A percentile compares a stretch with the other conserved stretches of the same genome.
phyloP scores from a whole-genome alignment of 2,797 vertebrate species.

The Onychomys leucogaster region DNA sequence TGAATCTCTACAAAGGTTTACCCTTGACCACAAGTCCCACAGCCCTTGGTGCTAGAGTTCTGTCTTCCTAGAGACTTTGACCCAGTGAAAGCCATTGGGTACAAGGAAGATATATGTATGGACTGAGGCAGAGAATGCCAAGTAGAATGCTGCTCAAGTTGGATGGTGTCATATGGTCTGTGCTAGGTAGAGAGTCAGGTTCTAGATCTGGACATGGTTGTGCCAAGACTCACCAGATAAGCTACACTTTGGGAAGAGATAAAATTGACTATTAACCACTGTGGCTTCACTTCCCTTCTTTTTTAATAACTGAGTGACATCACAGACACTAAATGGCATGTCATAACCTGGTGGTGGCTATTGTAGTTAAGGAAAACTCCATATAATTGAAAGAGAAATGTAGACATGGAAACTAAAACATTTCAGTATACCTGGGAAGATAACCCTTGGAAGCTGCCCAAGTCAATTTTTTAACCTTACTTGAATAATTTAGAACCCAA shows the following conservation, averaged over 20 bases:
- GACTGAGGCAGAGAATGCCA: not conserved
- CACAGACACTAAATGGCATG: not conserved
- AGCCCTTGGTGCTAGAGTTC: not conserved
- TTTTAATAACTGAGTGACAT: constrained; percentile 22
- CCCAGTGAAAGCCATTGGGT: too few relatives aligned
- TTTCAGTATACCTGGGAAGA: not conserved
- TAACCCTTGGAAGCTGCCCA: constrained; percentile 38
- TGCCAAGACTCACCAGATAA: not conserved
- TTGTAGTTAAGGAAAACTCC: constrained; percentile 20
- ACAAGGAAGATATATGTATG: not conserved
- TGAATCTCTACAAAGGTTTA: not conserved
- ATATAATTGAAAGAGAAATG: constrained; percentile 49
- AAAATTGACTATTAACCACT: not conserved
- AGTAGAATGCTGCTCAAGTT: not conserved
- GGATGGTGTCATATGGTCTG: not conserved
- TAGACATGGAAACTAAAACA: constrained; percentile 21
- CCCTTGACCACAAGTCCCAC: not conserved
- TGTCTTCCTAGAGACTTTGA: constrained; percentile 23
- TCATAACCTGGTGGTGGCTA: constrained; percentile 27
- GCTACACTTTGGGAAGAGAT: not conserved
- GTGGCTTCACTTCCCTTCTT: not conserved
- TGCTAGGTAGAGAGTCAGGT: not conserved
- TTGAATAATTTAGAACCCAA: constrained; percentile 67
- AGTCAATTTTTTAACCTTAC: constrained; percentile 41
- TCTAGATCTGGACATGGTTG: not conserved